Evolutionary conservation across 2,113 vertebrate species (phyloP).

Genomic region (Boulengeromyrus knoepffleri): DNA sequence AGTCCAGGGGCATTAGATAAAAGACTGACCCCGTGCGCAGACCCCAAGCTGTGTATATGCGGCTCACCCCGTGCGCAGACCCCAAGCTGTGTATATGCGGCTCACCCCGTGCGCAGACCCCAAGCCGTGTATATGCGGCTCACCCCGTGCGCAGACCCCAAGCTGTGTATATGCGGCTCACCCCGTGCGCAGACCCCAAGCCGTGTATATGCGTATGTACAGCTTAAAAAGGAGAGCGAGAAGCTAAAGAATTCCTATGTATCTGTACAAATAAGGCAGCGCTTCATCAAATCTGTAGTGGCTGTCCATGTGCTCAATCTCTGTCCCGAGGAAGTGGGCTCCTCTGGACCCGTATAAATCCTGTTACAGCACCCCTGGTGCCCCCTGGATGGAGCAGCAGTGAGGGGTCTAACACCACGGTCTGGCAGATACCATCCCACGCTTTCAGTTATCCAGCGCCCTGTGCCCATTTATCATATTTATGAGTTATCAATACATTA

Average conservation of each 20-base stretch:
- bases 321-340: neutral
- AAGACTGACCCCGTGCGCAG: neutral
- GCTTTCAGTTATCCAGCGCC: neutral
- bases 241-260: neutral
- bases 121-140: no score
- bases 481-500: slow-evolving; percentile 26
- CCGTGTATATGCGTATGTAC: neutral
- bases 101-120: no score
- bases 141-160: no score
- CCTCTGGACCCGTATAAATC: neutral
- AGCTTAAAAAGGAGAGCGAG: neutral
- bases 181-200: no score
- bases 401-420: slow-evolving; percentile 5
- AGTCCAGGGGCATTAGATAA: neutral
- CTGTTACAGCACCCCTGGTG: neutral
- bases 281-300: neutral
- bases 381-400: neutral
- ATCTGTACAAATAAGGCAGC: neutral
- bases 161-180: no score
- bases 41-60: neutral
- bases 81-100: neutral
- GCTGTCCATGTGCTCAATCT: neutral
- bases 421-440: neutral
- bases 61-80: neutral
- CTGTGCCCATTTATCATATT: slow-evolving; percentile 19